phyloP scores from a whole-genome alignment of 2,113 vertebrate species.

The Strix uralensis region DNA sequence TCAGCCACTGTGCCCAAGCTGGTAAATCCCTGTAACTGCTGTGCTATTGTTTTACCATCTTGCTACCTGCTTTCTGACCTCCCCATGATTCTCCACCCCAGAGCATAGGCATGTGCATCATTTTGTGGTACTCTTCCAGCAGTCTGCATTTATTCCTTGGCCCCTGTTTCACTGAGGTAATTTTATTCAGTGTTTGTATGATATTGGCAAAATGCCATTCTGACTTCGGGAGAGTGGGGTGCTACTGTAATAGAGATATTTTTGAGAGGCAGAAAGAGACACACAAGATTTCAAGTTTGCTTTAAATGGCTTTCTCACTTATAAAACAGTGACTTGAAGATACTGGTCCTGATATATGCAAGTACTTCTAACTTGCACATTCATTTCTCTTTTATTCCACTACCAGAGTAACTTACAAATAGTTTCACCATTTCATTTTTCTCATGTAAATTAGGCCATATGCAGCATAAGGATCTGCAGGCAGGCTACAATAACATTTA shows the following conservation, averaged over 20 bases:
- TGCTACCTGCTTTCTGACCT: neutral
- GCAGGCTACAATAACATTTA: neutral
- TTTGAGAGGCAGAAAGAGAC: neutral
- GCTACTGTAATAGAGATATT: neutral
- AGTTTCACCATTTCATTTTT: neutral
- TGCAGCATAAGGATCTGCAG: neutral
- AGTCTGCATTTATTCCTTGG: fast-evolving
- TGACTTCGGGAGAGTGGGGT: neutral
- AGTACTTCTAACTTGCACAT: neutral
- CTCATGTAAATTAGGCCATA: neutral
- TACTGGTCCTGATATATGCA: neutral
- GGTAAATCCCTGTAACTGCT: neutral
- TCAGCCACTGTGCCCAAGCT: too few relatives aligned
- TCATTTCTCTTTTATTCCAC: neutral
- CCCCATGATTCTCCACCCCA: fast-evolving
- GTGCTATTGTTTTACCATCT: neutral
- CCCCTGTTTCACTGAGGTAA: neutral
- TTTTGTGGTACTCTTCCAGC: neutral
- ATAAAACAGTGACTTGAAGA: neutral
- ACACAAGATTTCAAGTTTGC: neutral
- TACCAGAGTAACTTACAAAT: neutral
- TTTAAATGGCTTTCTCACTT: neutral
- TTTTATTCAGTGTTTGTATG: neutral
- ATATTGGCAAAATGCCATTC: neutral
- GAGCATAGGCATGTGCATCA: fast-evolving